phyloP scores from a whole-genome alignment of 2,113 vertebrate species.

The Percopsis transmontana region DNA sequence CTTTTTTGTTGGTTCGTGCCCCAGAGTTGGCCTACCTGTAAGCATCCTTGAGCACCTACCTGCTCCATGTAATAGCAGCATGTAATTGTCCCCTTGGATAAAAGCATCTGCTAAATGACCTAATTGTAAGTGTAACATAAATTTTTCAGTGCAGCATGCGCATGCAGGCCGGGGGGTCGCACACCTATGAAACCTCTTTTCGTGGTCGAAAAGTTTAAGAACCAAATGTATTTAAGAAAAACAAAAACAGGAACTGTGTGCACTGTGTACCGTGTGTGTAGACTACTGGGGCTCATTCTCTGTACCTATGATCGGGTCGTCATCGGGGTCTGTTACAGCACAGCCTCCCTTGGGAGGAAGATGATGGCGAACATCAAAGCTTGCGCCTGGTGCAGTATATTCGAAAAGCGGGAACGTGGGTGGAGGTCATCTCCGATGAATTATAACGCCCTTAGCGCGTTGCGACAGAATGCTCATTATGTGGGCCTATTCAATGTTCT shows the following conservation, averaged over 20 bases:
- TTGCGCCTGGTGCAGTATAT: slow-evolving; percentile 56
- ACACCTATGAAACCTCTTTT: no score
- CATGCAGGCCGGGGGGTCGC: no score
- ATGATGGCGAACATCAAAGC: slow-evolving; percentile 75
- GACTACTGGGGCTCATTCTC: not conserved
- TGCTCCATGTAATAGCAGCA: no score
- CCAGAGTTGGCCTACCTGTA: no score
- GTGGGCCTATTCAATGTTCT: slow-evolving; percentile 55
- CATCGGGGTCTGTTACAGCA: slow-evolving; percentile 50
- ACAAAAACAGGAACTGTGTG: not conserved
- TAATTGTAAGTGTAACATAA: no score
- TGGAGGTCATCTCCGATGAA: slow-evolving; percentile 75
- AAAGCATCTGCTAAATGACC: no score
- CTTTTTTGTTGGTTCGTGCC: no score
- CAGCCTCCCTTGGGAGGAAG: slow-evolving; percentile 58
- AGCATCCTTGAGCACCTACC: no score
- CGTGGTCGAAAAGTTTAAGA: no score
- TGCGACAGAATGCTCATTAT: slow-evolving; percentile 69
- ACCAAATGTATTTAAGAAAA: no score
- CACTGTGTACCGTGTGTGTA: not conserved
- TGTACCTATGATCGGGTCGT: not conserved
- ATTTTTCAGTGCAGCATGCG: no score
- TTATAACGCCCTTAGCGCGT: slow-evolving; percentile 63
- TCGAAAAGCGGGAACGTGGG: slow-evolving; percentile 64
- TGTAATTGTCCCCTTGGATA: no score